Base-by-base conservation (phyloP, 2,888 invertebrate species). In the Caenorhabditis sp. region DNA sequence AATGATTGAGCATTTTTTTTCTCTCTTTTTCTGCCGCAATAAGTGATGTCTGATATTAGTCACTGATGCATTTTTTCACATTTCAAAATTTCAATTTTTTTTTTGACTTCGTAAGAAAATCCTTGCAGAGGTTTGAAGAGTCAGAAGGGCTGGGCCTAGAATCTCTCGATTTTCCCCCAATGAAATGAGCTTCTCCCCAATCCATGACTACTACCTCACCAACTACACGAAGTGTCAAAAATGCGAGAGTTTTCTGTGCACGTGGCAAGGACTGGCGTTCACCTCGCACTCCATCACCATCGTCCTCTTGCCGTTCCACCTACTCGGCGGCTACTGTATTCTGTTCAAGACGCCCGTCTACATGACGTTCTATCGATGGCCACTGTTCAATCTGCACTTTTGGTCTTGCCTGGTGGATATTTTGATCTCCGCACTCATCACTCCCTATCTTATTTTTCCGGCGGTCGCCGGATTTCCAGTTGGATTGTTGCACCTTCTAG, bases 401-500 rank as follows among this genome's bases (percentile, higher is more conserved):
- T 76, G 76, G 76, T 76, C 76, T 2, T 68, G 76, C 16, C 59
- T 76, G 35, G 76, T 76, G 14, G 76, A 76, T 24, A 68, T 76
- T 47, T 19, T 76, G 0, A 59, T 76, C 26, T 68, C 59, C 44
- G 76, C 68, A 19, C 68, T 68, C 10, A 76, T 76, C 38, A 76
- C 76, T 51, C 76, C 76, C 2, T 76, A 76, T 41, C 68, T 76
- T n/a, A 76, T 76, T 8, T 76, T 76, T 31, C 76, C 76, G 0
- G 68, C 76, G 1, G 66, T 76, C 14, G 76, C 76, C 47, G 76
- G 76, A 16, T 68, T 76, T n/a, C 76, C 76, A 68, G 68, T 76
- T 7, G 76, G 76, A 5, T n/a, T 76, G 19, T 44, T 76, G 10
- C 47, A 68, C 8, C 22, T 76, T 4, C 19, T 76, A 24, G 19